These are phyloP conservation scores for Protaetia brevitarsis DNA, from an alignment of 1,140 invertebrate species.

Conservation along the genomic window DNA sequence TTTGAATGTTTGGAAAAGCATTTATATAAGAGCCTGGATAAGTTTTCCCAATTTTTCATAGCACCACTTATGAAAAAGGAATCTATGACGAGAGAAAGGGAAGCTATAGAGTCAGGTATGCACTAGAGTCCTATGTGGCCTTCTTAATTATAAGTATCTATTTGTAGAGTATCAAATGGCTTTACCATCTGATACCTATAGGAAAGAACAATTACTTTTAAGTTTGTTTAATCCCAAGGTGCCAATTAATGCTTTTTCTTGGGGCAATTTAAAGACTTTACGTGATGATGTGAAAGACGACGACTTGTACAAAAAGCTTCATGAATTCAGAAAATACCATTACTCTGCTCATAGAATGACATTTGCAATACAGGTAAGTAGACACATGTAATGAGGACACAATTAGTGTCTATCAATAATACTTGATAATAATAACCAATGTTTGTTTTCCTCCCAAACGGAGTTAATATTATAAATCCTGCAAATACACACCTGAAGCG, in stretches of 20 bases:
- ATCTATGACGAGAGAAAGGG: conserved; percentile 85
- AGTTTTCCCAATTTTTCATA: conserved; percentile 89
- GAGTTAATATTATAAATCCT: too few species aligned
- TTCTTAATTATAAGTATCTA: neutral
- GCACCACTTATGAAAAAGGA: conserved; percentile 81
- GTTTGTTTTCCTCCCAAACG: too few species aligned
- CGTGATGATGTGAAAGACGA: conserved; percentile 65
- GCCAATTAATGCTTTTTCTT: conserved; percentile 78
- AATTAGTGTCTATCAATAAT: too few species aligned
- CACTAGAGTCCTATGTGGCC: neutral
- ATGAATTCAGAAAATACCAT: conserved; percentile 76
- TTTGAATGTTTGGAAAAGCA: conserved; percentile 82
- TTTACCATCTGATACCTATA: conserved; percentile 61
- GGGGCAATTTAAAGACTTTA: conserved; percentile 81
- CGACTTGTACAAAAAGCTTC: conserved; percentile 61
- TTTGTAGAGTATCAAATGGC: conserved; percentile 72
- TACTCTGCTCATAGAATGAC: conserved; percentile 91
- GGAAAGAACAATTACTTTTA: conserved; percentile 72
- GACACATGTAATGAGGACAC: too few species aligned
- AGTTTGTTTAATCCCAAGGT: conserved; percentile 64
- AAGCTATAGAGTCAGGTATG: conserved; percentile 84
- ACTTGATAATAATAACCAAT: too few species aligned
- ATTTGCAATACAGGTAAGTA: conserved; percentile 67
- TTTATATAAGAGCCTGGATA: conserved; percentile 71
- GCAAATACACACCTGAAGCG: too few species aligned